These are phyloP conservation scores for Hypanus sabinus DNA, from an alignment of 2,113 vertebrate species.

Conservation along the genomic window DNA sequence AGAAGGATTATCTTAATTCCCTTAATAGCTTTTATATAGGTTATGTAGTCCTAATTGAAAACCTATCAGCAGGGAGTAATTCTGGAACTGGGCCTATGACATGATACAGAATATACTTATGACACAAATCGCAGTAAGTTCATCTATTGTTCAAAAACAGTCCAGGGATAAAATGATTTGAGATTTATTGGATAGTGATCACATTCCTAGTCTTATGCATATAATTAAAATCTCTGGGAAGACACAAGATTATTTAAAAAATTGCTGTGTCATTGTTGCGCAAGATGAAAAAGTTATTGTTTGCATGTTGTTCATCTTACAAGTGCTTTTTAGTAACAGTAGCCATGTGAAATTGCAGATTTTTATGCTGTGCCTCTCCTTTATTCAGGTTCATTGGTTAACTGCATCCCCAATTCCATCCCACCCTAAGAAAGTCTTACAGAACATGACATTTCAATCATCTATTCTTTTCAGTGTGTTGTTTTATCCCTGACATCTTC, in stretches of 20 bases:
- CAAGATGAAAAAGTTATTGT: not conserved
- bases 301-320: not conserved
- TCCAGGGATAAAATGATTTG: not conserved
- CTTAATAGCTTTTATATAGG: not conserved
- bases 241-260: not conserved
- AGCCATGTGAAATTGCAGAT: not conserved
- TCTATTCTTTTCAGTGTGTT: not conserved
- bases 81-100: no score
- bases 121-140: not conserved
- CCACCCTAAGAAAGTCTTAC: not conserved
- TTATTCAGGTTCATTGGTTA: not conserved
- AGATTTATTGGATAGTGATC: not conserved
- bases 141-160: not conserved
- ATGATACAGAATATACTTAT: not conserved
- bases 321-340: not conserved
- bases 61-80: no score
- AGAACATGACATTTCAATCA: not conserved
- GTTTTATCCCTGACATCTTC: not conserved
- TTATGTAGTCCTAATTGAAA: not conserved
- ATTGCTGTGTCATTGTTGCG: not conserved
- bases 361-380: not conserved
- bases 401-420: not conserved
- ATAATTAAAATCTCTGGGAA: not conserved
- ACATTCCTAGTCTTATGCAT: not conserved
- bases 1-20: not conserved